A percentile compares a stretch with the other conserved stretches of the same genome.
Conservation (phyloP, 35 echinoderm and acorn worm species). For the Ophioderma brevispina region DNA sequence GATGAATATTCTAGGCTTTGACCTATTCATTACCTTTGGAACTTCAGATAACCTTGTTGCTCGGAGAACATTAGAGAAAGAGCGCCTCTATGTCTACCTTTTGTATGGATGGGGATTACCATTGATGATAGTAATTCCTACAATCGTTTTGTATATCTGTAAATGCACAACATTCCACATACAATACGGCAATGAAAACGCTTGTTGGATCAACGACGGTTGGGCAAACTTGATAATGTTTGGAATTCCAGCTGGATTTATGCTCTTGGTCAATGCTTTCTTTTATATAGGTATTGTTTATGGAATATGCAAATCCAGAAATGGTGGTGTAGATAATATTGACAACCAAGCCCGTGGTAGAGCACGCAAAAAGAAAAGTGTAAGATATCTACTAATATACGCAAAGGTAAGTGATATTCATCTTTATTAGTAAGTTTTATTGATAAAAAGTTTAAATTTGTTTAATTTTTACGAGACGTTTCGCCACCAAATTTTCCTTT, state of each 20-base stretch:
- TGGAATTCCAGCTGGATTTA: not conserved
- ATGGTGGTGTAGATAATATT: not conserved
- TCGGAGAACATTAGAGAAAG: not conserved
- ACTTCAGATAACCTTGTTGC: not conserved
- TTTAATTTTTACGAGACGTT: too few relatives aligned
- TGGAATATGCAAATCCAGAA: not conserved
- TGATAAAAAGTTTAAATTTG: too few relatives aligned
- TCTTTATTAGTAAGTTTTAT: too few relatives aligned
- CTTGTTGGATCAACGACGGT: not conserved
- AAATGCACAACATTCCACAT: not conserved
- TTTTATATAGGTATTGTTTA: not conserved
- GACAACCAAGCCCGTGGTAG: not conserved
- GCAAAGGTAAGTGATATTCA: not conserved
- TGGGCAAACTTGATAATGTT: not conserved
- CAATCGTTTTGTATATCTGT: not conserved
- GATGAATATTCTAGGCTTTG: not conserved
- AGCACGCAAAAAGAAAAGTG: not conserved
- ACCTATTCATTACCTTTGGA: not conserved
- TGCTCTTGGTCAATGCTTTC: not conserved
- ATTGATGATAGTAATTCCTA: not conserved
- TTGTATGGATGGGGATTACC: not conserved
- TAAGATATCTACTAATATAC: not conserved
- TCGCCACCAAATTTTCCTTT: too few relatives aligned
- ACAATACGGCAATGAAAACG: not conserved
- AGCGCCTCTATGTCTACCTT: not conserved